These are phyloP conservation scores for Clupea harengus DNA, from an alignment of 2,113 vertebrate species.

Conservation along the genomic window DNA sequence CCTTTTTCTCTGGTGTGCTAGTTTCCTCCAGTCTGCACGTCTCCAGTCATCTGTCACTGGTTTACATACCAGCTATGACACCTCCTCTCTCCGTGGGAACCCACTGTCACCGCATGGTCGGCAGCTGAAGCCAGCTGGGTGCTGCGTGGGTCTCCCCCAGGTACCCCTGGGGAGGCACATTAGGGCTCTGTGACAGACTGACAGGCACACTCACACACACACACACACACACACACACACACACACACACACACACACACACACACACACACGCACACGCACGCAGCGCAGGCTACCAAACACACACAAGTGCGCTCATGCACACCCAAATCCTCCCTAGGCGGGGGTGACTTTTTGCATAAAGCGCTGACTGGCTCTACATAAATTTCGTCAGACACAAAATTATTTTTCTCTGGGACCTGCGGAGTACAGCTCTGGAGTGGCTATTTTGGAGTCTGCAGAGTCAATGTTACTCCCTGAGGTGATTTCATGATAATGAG, in stretches of 20 bases:
- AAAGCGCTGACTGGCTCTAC: constrained; percentile 70
- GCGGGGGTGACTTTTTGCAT: constrained; percentile 66
- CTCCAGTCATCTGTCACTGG: constrained; percentile 78
- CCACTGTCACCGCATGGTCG: constrained; percentile 72
- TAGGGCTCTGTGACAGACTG: constrained; percentile 75
- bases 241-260: constrained; percentile 26
- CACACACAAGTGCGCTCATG: constrained; percentile 15
- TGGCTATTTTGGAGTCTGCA: constrained; percentile 69
- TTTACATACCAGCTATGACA: constrained; percentile 77
- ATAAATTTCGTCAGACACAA: constrained; percentile 65
- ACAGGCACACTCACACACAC: constrained; percentile 57
- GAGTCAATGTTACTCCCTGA: constrained; percentile 71
- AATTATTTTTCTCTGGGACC: constrained; percentile 64
- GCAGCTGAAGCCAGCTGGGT: constrained; percentile 71
- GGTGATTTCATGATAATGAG: constrained; percentile 75
- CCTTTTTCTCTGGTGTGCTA: constrained; percentile 63
- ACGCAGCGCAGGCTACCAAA: not conserved
- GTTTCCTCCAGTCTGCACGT: constrained; percentile 71
- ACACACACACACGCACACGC: constrained; percentile 26
- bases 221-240: constrained; percentile 32
- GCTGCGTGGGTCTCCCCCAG: constrained; percentile 72
- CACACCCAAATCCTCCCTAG: constrained; percentile 59
- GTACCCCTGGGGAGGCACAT: constrained; percentile 75
- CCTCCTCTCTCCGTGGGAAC: constrained; percentile 72
- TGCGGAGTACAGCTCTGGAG: constrained; percentile 50